These are phyloP conservation scores for Hydriomena furcata DNA, from an alignment of 2,888 invertebrate genomes.

Conservation along the genomic window DNA sequence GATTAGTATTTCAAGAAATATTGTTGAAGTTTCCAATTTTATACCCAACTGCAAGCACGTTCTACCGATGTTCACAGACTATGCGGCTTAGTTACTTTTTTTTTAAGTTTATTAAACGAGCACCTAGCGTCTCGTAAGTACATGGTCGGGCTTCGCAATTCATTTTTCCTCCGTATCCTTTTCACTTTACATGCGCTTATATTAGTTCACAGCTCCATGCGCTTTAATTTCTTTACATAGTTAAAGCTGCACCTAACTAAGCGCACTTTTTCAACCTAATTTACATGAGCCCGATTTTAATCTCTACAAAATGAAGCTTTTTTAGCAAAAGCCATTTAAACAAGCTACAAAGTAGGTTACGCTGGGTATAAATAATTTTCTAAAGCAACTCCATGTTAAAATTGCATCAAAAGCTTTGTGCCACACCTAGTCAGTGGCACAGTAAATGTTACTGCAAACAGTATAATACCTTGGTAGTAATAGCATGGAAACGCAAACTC, in stretches of 20 bases:
- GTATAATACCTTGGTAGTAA: background rate
- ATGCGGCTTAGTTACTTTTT: no score
- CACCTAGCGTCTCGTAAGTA: background rate
- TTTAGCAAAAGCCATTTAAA: conserved; percentile 36
- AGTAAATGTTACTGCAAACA: conserved; percentile 1
- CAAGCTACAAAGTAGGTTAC: conserved; percentile 44
- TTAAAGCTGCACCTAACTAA: conserved; percentile 26
- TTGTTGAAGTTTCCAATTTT: no score
- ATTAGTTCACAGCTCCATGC: conserved; percentile 2
- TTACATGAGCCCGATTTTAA: conserved; percentile 36
- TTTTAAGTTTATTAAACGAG: no score
- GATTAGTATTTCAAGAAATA: no score
- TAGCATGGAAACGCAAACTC: no score
- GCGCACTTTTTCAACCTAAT: conserved; percentile 33
- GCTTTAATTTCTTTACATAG: conserved; percentile 15
- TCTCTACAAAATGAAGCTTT: conserved; percentile 36
- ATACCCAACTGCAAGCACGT: no score
- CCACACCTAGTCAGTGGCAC: conserved; percentile 36
- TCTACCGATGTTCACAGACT: no score
- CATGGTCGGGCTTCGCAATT: background rate
- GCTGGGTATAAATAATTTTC: conserved; percentile 41
- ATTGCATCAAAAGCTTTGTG: conserved; percentile 50
- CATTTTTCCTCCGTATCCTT: conserved; percentile 1
- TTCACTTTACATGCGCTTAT: background rate
- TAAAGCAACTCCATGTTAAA: conserved; percentile 41